Percentiles rank a stretch among this genome's conserved stretches.
Evolutionary conservation across 2,888 invertebrate genomes (phyloP).

Genomic region (Hedya salicella): DNA sequence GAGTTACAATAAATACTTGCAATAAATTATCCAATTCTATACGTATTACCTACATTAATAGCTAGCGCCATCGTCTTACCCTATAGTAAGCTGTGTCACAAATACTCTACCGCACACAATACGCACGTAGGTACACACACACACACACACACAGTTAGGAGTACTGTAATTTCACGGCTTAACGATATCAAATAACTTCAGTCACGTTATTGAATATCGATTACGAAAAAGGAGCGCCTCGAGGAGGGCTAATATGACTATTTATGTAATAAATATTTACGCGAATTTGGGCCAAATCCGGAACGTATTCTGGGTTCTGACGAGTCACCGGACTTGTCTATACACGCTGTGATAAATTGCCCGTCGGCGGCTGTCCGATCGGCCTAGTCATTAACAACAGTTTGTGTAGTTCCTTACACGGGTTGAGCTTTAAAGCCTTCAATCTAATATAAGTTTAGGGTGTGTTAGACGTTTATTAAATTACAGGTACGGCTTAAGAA

Average conservation of each 20-base stretch:
- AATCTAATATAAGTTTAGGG: slow-evolving; percentile 69
- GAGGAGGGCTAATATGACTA: slow-evolving; percentile 40
- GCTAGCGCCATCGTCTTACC: background rate
- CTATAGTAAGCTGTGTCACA: background rate
- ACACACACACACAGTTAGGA: slow-evolving; percentile 18
- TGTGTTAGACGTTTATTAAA: slow-evolving; percentile 64
- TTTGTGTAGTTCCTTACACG: slow-evolving; percentile 69
- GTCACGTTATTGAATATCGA: slow-evolving; percentile 46
- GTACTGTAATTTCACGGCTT: slow-evolving; percentile 39
- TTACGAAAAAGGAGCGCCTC: slow-evolving; percentile 42
- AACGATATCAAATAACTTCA: slow-evolving; percentile 36
- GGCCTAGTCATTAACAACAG: slow-evolving; percentile 68
- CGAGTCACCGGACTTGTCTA: slow-evolving; percentile 49
- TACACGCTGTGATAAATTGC: slow-evolving; percentile 70
- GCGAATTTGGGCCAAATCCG: slow-evolving; percentile 35
- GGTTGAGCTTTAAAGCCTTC: slow-evolving; percentile 61
- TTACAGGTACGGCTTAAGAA: slow-evolving; percentile 56
- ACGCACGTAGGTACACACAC: background rate
- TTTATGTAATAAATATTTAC: slow-evolving; percentile 46
- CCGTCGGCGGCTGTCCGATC: slow-evolving; percentile 53
- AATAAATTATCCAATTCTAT: too few relatives aligned
- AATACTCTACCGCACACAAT: background rate
- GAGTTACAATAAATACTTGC: too few relatives aligned
- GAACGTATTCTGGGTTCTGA: slow-evolving; percentile 49
- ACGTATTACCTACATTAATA: too few relatives aligned